Conservation (phyloP, 2,888 invertebrate genomes). For the Meteorus colon region DNA sequence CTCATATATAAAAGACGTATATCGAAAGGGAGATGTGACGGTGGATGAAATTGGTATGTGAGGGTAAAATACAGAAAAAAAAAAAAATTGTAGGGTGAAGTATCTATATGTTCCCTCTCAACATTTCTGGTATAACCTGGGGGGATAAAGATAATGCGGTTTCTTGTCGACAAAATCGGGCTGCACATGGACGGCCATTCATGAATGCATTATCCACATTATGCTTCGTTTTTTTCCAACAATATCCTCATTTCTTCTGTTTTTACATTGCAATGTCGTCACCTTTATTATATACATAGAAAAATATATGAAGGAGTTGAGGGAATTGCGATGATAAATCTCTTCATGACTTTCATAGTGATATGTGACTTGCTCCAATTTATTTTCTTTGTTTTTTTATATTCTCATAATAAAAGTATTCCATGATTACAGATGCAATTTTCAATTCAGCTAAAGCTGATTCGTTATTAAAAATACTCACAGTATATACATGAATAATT, state of each 20-base stretch:
- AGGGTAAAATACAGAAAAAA: neutral
- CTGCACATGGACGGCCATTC: constrained; percentile 57
- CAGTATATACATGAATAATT: too few species aligned
- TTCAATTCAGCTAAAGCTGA: too few species aligned
- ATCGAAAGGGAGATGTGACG: constrained; percentile 3
- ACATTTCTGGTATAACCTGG: constrained; percentile 16
- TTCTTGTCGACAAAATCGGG: constrained; percentile 58
- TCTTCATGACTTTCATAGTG: too few species aligned
- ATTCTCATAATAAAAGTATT: too few species aligned
- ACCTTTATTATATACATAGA: constrained; percentile 1
- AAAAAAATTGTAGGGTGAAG: neutral
- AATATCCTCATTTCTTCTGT: constrained; percentile 49
- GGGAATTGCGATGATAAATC: too few species aligned
- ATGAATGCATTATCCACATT: constrained; percentile 66
- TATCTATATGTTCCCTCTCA: constrained; percentile 10
- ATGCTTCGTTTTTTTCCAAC: constrained; percentile 44
- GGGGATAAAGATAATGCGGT: constrained; percentile 57
- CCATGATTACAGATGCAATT: too few species aligned
- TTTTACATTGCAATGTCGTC: constrained; percentile 35
- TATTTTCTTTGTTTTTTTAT: neutral
- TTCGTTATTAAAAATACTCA: too few species aligned
- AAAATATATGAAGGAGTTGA: too few species aligned
- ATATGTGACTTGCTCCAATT: neutral
- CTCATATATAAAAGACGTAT: constrained; percentile 7
- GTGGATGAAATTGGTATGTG: neutral